Conservation (phyloP, 1,140 invertebrate genomes). For the Drosophila serrata region DNA sequence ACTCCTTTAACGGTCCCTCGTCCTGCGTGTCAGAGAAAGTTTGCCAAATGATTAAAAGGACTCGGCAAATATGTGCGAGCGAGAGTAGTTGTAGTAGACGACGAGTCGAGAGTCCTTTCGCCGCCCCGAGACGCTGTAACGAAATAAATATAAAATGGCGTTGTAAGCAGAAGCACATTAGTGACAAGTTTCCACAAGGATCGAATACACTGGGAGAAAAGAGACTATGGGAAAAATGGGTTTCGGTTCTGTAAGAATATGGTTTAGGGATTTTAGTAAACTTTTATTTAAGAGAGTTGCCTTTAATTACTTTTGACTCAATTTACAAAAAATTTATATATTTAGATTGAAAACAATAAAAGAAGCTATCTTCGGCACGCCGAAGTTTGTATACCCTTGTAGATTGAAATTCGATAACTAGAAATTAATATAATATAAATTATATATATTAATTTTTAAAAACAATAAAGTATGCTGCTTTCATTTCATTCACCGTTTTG, state of each 20-base stretch:
- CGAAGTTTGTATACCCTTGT: no score
- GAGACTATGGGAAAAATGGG: not conserved
- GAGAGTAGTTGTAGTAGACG: conserved; percentile 53
- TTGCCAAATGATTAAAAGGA: conserved; percentile 84
- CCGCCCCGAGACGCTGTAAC: conserved; percentile 64
- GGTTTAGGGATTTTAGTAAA: not conserved
- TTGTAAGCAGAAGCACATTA: conserved; percentile 80
- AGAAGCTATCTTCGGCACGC: no score
- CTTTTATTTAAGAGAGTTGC: not conserved
- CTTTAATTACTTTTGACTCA: not conserved
- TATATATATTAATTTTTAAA: no score
- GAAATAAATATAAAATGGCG: conserved; percentile 82
- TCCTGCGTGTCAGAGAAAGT: conserved; percentile 79
- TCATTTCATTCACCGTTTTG: no score
- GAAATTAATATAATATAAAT: no score
- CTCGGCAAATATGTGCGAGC: conserved; percentile 53
- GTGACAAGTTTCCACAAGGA: conserved; percentile 44
- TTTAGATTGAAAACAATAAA: not conserved
- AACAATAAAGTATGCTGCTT: no score
- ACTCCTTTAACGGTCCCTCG: conserved; percentile 52
- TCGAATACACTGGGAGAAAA: not conserved
- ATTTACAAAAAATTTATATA: not conserved
- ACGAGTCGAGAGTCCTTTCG: conserved; percentile 50
- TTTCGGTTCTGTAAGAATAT: no score
- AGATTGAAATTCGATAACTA: no score